Evolutionary conservation across 2,113 vertebrate genomes (phyloP), one percentile per base, ranked within the genome.

Genomic region (Pollachius pollachius): DNA sequence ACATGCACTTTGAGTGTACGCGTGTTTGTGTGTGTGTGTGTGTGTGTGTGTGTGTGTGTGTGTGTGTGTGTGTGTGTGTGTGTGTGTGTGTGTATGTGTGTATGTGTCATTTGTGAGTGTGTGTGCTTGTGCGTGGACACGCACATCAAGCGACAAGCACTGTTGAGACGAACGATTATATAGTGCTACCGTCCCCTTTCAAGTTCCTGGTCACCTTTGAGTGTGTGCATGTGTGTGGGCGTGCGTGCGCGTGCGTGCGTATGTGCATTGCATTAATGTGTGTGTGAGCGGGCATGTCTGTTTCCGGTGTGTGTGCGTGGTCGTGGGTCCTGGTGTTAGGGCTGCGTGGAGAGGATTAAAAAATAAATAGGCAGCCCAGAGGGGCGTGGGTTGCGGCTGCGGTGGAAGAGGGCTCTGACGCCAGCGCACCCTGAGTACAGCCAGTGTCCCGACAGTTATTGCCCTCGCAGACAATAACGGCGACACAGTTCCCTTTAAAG

Each of bases 381-480:
- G 59, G 15, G 23, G 15, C 19, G 7, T 3, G 5, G n/a, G n/a
- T 1, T 17, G n/a, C 9, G n/a, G 59, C n/a, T 18, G 59, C 56
- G 15, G 56, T n/a, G 18, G 59, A 19, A 60, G 3, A 19, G 19
- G 60, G 60, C 67, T 88, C 81, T 85, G 86, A 90, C 85, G 82
- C 73, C 64, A 86, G 71, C 72, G 41, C 67, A 58, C 77, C 41
- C 73, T 87, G 81, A 88, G 85, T 88, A 85, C 88, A 81, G 83
- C 76, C 7, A 48, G 81, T 81, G 84, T 88, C 84, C 82, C 76
- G 88, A 88, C 82, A 84, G 83, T 89, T 86, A 89, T 87, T 89
- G 87, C 87, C 87, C 87, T 88, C 76, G 88, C 84, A 85, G 84
- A 86, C 88, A 84, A 88, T 87, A 87, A 82, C 85, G 88, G 79